These are phyloP conservation scores for Tetragnatha versicolor DNA, from an alignment of 1,140 invertebrate species.

Conservation along the genomic window DNA sequence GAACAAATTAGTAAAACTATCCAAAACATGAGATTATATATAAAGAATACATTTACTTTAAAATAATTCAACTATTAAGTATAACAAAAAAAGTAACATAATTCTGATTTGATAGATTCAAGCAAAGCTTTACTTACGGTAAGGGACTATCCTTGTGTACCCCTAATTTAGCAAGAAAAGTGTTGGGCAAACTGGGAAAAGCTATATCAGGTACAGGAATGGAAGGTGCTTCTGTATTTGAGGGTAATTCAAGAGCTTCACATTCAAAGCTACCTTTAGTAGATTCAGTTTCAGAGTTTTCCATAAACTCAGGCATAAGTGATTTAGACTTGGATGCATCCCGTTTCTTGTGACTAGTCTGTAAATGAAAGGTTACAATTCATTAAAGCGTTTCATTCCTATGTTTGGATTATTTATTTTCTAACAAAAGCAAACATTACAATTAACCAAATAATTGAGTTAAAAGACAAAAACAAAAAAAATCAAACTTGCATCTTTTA, in stretches of 20 bases:
- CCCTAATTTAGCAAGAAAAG: conserved; percentile 47
- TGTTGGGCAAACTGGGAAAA: conserved; percentile 53
- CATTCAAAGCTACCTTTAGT: conserved; percentile 54
- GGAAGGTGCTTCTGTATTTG: neutral
- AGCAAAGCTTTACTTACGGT: conserved; percentile 20
- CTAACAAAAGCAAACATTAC: neutral
- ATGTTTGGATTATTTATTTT: neutral
- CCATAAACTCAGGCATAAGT: conserved; percentile 53
- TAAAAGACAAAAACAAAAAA: neutral
- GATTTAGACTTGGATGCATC: conserved; percentile 38
- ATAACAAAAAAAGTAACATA: neutral
- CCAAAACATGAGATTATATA: neutral
- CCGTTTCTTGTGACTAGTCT: conserved; percentile 38
- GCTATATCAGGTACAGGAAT: conserved; percentile 28
- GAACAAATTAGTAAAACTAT: neutral
- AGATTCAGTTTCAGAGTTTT: conserved; percentile 56
- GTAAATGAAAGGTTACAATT: neutral
- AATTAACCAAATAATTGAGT: no score
- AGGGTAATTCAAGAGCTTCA: conserved; percentile 27
- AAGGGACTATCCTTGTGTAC: conserved; percentile 47
- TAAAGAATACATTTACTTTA: neutral
- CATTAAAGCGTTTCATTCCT: neutral
- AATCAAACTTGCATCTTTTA: conserved; percentile 21
- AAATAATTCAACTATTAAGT: neutral
- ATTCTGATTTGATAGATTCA: neutral